phyloP scores from a whole-genome alignment of 2,113 vertebrate species.

The Loxodonta africana region DNA sequence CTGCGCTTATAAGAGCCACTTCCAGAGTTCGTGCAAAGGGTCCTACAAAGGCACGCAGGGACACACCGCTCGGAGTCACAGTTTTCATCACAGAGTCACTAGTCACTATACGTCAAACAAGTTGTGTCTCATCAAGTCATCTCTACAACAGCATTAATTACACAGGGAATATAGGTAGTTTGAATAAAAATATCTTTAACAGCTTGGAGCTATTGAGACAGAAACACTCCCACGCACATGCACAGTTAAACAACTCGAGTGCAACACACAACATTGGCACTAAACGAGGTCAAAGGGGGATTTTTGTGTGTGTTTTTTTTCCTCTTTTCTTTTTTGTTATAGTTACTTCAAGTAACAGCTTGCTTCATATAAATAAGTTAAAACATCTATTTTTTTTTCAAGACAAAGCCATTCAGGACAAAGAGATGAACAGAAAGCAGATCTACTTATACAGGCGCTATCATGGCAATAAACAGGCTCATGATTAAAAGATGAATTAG shows the following conservation, averaged over 20 bases:
- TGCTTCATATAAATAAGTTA: conserved; percentile 98
- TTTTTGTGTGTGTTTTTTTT: conserved; percentile 65
- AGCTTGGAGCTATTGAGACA: conserved; percentile 96
- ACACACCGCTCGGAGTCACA: conserved; percentile 94
- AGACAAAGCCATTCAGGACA: conserved; percentile 96
- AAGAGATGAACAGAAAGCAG: conserved; percentile 96
- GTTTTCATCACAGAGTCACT: conserved; percentile 94
- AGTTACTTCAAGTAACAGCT: conserved; percentile 95
- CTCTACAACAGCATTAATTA: conserved; percentile 95
- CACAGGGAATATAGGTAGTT: conserved; percentile 93
- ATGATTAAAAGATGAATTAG: conserved; percentile 92
- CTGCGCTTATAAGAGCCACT: conserved; percentile 93
- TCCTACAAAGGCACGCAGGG: conserved; percentile 95
- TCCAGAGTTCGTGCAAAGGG: conserved; percentile 94
- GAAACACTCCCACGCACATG: conserved; percentile 96
- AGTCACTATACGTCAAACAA: conserved; percentile 94
- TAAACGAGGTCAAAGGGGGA: conserved; percentile 85
- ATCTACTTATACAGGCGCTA: conserved; percentile 94
- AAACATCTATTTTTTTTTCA: conserved; percentile 94
- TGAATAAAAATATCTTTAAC: conserved; percentile 95
- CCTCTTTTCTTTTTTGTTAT: conserved; percentile 86
- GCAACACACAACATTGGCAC: conserved; percentile 95
- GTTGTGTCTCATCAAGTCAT: conserved; percentile 92
- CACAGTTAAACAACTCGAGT: conserved; percentile 93
- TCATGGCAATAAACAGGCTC: conserved; percentile 94